A percentile compares a stretch with the other conserved stretches of the same genome.
phyloP scores from a whole-genome alignment of 2,797 vertebrate species.

The Falco biarmicus region DNA sequence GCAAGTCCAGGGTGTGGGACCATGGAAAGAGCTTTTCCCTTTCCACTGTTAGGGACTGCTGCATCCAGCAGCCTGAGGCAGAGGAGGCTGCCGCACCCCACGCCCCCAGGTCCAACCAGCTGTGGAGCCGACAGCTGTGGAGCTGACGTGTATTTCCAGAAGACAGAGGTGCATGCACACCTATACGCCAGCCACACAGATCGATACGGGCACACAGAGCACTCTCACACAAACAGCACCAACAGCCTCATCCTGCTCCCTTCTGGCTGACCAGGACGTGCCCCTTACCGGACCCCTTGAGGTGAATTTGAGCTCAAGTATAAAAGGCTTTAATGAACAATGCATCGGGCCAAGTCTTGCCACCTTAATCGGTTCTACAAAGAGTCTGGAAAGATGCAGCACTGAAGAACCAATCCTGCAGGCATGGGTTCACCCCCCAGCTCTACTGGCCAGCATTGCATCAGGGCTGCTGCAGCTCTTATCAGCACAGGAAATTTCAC shows the following conservation, averaged over 20 bases:
- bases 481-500: neutral
- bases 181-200: neutral
- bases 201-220: neutral
- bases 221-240: neutral
- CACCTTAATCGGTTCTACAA: neutral
- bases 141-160: too few relatives aligned
- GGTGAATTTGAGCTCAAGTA: neutral
- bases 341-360: neutral
- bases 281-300: neutral
- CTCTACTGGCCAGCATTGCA: neutral
- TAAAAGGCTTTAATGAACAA: neutral
- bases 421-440: neutral
- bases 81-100: neutral
- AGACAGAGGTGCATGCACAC: neutral
- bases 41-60: neutral
- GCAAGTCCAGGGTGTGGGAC: neutral
- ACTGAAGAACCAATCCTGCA: neutral
- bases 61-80: neutral
- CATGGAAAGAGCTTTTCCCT: neutral
- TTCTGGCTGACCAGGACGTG: neutral
- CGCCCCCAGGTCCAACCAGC: too few relatives aligned
- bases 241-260: neutral
- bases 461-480: neutral
- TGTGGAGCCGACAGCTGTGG: neutral
- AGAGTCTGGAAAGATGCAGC: neutral